A percentile compares a stretch with the other conserved stretches of the same genome.
phyloP scores from a whole-genome alignment of 2,797 vertebrate species.

The Enteromius radiatus region DNA sequence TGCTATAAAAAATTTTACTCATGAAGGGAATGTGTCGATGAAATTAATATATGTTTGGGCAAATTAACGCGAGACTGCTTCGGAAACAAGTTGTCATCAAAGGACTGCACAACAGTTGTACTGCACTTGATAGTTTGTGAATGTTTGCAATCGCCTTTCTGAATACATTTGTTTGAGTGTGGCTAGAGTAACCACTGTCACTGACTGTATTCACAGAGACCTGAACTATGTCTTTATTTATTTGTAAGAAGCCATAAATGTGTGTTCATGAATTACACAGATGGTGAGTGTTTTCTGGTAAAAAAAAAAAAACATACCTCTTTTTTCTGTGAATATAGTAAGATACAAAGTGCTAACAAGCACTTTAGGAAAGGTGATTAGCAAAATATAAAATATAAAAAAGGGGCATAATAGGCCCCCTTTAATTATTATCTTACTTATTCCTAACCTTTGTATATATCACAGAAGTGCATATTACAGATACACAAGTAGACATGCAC shows the following conservation, averaged over 20 bases:
- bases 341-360: background rate
- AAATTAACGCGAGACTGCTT: too few relatives aligned
- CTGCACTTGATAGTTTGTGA: too few relatives aligned
- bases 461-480: background rate
- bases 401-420: background rate
- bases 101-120: too few relatives aligned
- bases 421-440: background rate
- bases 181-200: background rate
- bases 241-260: background rate
- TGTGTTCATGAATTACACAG: background rate
- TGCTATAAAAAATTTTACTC: too few relatives aligned
- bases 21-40: too few relatives aligned
- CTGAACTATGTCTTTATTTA: background rate
- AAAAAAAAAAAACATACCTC: background rate
- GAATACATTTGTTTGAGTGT: background rate
- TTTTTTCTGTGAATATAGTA: background rate
- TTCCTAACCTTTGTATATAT: background rate
- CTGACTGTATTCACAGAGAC: background rate
- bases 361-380: background rate
- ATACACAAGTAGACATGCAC: conserved; percentile 28
- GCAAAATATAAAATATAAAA: background rate
- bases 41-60: too few relatives aligned
- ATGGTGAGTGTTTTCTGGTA: background rate
- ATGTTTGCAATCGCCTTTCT: background rate
- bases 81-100: too few relatives aligned